Evolutionary conservation across 35 echinoderm and acorn worm genomes (phyloP).

Genomic region (Chiridota heheva): DNA sequence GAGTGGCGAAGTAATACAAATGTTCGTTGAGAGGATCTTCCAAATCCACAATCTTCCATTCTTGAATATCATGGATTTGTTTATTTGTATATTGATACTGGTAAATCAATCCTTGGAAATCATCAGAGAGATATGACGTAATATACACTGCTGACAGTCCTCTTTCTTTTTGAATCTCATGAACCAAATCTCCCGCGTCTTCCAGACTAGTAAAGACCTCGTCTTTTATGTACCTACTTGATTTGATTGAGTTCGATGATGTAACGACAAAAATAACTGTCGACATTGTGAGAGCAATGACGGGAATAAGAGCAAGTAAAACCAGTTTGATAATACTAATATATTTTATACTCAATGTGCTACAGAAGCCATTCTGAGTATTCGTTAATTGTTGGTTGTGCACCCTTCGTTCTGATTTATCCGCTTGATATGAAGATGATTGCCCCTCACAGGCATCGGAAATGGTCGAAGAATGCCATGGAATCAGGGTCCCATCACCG

Average conservation of each 20-base stretch:
- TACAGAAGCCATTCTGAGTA: too few species aligned
- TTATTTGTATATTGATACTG: not conserved
- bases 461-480: too few species aligned
- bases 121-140: not conserved
- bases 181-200: slow-evolving; percentile 13
- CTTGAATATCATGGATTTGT: not conserved
- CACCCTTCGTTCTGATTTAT: too few species aligned
- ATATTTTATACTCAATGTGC: too few species aligned
- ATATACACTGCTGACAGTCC: slow-evolving; percentile 18
- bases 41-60: too few species aligned
- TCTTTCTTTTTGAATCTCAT: slow-evolving; percentile 31
- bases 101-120: not conserved
- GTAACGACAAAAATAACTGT: not conserved
- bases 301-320: not conserved
- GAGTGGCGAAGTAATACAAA: not conserved
- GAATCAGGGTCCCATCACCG: too few species aligned
- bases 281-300: not conserved
- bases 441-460: too few species aligned
- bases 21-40: not conserved
- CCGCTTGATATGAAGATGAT: too few species aligned
- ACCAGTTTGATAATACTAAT: too few species aligned
- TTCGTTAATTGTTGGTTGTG: too few species aligned
- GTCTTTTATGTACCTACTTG: not conserved
- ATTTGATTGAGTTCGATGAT: not conserved
- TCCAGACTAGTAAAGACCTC: not conserved